Evolutionary conservation across 2,113 vertebrate genomes (phyloP).

Genomic region (Cynoglossus semilaevis): DNA sequence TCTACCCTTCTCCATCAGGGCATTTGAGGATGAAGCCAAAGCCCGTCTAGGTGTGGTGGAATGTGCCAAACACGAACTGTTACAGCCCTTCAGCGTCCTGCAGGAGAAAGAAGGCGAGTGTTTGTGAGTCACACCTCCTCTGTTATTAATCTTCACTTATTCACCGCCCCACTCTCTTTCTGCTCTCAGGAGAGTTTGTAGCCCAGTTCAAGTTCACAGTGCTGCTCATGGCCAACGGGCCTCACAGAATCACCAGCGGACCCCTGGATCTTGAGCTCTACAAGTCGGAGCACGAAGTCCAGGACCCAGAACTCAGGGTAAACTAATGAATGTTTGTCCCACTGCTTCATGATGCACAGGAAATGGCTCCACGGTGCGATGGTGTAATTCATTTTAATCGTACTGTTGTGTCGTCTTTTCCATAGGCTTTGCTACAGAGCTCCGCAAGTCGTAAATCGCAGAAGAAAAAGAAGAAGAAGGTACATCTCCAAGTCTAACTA

Average conservation of each 20-base stretch:
- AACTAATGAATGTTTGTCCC: neutral
- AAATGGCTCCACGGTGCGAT: neutral
- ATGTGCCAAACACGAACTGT: slow-evolving; percentile 93
- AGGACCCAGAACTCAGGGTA: slow-evolving; percentile 92
- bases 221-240: slow-evolving; percentile 94
- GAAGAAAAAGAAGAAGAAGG: slow-evolving; percentile 99
- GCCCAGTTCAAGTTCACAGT: slow-evolving; percentile 98
- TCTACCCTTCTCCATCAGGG: slow-evolving; percentile 69
- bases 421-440: slow-evolving; percentile 91
- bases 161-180: neutral
- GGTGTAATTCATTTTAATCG: neutral
- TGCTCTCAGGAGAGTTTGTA: slow-evolving; percentile 84
- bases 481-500: slow-evolving; percentile 39
- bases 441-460: slow-evolving; percentile 95
- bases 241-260: slow-evolving; percentile 91
- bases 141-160: neutral
- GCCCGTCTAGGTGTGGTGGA: slow-evolving; percentile 93
- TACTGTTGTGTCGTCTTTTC: slow-evolving; percentile 14
- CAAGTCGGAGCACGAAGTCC: slow-evolving; percentile 91
- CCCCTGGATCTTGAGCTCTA: slow-evolving; percentile 88
- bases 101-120: slow-evolving; percentile 94
- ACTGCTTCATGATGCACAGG: neutral
- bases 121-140: neutral
- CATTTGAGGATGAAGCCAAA: slow-evolving; percentile 95
- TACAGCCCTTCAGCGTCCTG: slow-evolving; percentile 93